Base-by-base conservation (phyloP, 2,113 vertebrate species). In the Corythaeola cristata region DNA sequence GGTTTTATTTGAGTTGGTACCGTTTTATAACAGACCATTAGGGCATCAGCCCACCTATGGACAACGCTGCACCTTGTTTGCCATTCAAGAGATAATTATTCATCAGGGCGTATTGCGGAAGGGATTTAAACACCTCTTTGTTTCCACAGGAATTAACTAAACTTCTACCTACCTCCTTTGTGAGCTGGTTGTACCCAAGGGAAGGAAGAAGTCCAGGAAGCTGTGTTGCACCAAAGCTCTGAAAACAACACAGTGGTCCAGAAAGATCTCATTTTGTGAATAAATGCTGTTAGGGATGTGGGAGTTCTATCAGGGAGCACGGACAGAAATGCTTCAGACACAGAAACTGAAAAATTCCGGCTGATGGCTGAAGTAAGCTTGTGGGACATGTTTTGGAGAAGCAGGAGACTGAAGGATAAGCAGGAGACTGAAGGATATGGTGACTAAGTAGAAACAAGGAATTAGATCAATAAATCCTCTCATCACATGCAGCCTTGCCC, bases 401-500 rank as follows among this genome's bases (percentile, higher is more conserved):
- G 33, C 60, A 60, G 44, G 33, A 85, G 39, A 87, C 30, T 53
- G 85, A 91, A 81, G 35, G 66, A 85, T 68, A 35, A 85, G 33
- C 60, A 60, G 44, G 33, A 85, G 39, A 87, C 30, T 53, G 85
- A 91, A 81, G 35, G 66, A 85, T 68, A 35, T 1, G 4, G 47
- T 78, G 73, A 75, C 84, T 49, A 11, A 30, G 47, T 28, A 67
- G 44, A 60, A 92, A 59, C 35, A 71, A 84, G 58, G 47, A 87
- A 92, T 87, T 89, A 63, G 84, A 89, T 68, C 84, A 72, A 64
- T 87, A 94, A 89, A 91, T 93, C 53, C 73, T 89, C 64, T 79
- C 27, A 2, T 78, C 66, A 71, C 18, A 84, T 52, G 16, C 52
- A 92, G 52, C 28, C 28, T 33, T 78, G 27, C n/a, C 19, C 16